Evolutionary conservation across 2,797 vertebrate genomes (phyloP).

Genomic region (Dallia pectoralis): DNA sequence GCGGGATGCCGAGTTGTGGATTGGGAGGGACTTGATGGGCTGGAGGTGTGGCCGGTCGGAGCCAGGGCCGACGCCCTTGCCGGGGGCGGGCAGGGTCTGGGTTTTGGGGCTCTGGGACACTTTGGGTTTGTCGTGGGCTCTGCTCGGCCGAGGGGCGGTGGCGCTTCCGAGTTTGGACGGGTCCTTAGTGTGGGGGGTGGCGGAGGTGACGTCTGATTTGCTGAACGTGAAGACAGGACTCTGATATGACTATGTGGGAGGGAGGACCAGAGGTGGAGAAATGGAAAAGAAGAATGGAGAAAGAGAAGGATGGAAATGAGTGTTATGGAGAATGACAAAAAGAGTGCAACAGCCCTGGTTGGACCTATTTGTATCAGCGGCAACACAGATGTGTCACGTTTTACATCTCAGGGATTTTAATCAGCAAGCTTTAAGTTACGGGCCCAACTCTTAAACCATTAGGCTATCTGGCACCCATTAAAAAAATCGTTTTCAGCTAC

Average conservation of each 20-base stretch:
- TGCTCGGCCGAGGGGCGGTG: constrained; percentile 67
- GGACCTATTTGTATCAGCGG: neutral
- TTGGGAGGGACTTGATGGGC: constrained; percentile 82
- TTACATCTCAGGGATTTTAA: too few relatives aligned
- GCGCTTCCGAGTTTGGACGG: constrained; percentile 69
- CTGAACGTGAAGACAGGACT: constrained; percentile 85
- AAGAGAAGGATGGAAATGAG: constrained; percentile 70
- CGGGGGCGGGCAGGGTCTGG: constrained; percentile 86
- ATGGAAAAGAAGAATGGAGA: constrained; percentile 39
- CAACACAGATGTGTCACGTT: neutral
- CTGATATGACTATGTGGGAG: constrained; percentile 73
- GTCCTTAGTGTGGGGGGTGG: constrained; percentile 64
- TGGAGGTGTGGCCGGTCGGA: constrained; percentile 82
- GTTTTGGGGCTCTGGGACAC: constrained; percentile 80
- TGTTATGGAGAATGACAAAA: constrained; percentile 70
- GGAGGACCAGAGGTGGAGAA: constrained; percentile 35
- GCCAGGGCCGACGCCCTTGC: constrained; percentile 69
- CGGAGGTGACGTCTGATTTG: constrained; percentile 78
- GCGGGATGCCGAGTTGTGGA: constrained; percentile 80
- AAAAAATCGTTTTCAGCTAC: too few relatives aligned
- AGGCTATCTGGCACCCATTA: too few relatives aligned
- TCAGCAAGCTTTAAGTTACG: too few relatives aligned
- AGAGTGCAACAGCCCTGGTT: constrained; percentile 49
- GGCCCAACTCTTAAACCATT: too few relatives aligned
- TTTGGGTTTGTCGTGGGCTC: constrained; percentile 70